Evolutionary conservation across 2,888 invertebrate species (phyloP), one percentile per base, ranked within the genome.

Genomic region (Buathra laborator): DNA sequence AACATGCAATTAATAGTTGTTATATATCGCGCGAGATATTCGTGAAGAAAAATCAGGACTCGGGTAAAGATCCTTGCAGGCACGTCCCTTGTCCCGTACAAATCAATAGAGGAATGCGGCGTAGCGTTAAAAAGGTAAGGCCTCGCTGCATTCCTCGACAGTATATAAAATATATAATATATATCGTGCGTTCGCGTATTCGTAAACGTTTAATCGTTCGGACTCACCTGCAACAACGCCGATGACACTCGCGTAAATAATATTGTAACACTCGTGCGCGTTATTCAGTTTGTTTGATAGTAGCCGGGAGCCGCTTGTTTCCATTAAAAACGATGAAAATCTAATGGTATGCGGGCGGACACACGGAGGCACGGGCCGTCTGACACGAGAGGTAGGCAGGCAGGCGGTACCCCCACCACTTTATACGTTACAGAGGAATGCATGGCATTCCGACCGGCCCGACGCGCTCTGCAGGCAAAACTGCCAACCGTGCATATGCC

Each of bases 51-150:
- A 19, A 53, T 29, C 37, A 81, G 67, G 59, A 66, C 51, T 68
- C 43, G 75, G 72, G 78, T 64, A 75, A 76, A 82, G n/a, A 78
- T 83, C 70, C 72, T 79, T 19, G 16, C 66, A 64, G 72, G 59
- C 75, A 83, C 82, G 78, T 85, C 78, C 80, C 80, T 83, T 83
- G 86, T 84, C 87, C 88, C 81, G 88, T 88, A 88, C 89, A 91
- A 93, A 93, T 93, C 93, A 89, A 93, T 93, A 93, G 89, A 92
- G 93, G 93, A 93, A 93, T 93, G 93, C 92, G 92, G 91, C 90
- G 89, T 89, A 91, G 91, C 90, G 90, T 90, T 90, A 90, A 92
- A 91, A 90, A 90, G 88, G 88, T 84, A 84, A 85, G 85, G 85
- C 84, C 81, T 81, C 90, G 89, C 91, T 90, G 89, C 90, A 91